phyloP scores from a whole-genome alignment of 2,888 invertebrate species.

The Leucania comma region DNA sequence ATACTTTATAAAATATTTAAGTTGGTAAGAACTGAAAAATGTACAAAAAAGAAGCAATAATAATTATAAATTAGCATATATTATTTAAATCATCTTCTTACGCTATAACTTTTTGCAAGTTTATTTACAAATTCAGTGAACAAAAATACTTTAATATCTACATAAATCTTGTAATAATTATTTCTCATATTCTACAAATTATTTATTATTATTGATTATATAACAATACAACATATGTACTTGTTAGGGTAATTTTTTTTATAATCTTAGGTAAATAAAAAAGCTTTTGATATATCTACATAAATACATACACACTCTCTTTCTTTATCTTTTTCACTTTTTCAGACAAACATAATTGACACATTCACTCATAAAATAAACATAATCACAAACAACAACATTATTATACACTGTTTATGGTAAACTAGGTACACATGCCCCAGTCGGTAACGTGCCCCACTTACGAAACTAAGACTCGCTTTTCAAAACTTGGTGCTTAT shows the following conservation, averaged over 20 bases:
- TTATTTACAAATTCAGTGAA: slow-evolving; percentile 27
- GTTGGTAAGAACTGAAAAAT: slow-evolving; percentile 23
- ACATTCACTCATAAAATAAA: neutral
- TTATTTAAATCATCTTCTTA: slow-evolving; percentile 19
- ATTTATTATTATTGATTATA: neutral
- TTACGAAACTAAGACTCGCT: too few relatives aligned
- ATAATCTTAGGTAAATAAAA: neutral
- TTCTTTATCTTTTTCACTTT: neutral
- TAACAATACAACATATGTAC: neutral
- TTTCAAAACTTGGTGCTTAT: too few relatives aligned
- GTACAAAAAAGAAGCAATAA: slow-evolving; percentile 4
- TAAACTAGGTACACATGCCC: too few relatives aligned
- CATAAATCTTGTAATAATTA: neutral
- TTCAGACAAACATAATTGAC: neutral
- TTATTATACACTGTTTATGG: too few relatives aligned
- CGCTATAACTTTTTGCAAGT: neutral
- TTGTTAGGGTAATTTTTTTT: neutral
- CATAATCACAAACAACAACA: neutral
- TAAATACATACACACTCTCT: neutral
- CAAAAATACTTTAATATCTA: slow-evolving; percentile 5
- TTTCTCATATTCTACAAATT: neutral
- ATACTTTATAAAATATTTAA: neutral
- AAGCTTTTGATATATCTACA: neutral
- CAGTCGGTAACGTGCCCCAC: too few relatives aligned
- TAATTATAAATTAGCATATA: slow-evolving; percentile 8